phyloP scores from a whole-genome alignment of 2,797 vertebrate species.

The Tympanoctomys barrerae region DNA sequence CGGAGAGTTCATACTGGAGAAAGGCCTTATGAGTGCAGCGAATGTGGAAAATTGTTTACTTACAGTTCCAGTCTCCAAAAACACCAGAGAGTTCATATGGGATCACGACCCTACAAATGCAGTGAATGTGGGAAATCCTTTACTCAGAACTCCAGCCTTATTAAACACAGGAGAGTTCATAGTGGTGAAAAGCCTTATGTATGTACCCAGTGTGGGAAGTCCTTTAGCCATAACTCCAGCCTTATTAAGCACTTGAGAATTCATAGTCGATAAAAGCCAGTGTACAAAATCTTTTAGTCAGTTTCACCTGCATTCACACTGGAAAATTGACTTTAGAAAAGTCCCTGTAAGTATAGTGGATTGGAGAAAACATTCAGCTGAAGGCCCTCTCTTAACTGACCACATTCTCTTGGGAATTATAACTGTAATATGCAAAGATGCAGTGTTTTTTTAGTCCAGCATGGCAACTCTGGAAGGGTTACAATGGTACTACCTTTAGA shows the following conservation, averaged over 20 bases:
- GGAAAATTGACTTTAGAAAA: not conserved
- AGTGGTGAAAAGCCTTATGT: constrained; percentile 75
- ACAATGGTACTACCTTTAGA: not conserved
- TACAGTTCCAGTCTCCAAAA: constrained; percentile 78
- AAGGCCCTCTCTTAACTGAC: not conserved
- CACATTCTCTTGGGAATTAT: not conserved
- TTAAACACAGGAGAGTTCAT: constrained; percentile 70
- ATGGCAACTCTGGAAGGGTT: not conserved
- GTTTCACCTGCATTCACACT: not conserved
- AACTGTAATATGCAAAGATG: not conserved
- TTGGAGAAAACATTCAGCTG: not conserved
- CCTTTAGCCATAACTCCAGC: constrained; percentile 66
- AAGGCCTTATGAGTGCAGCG: constrained; percentile 71
- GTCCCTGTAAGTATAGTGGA: not conserved
- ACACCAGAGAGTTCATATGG: constrained; percentile 77
- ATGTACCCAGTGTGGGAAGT: constrained; percentile 69
- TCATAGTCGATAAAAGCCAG: constrained; percentile 39
- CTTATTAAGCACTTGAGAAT: constrained; percentile 63
- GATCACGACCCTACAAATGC: constrained; percentile 74
- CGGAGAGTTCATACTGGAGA: constrained; percentile 77
- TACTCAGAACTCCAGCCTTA: constrained; percentile 76
- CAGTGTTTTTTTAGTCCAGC: not conserved
- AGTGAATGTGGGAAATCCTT: constrained; percentile 75
- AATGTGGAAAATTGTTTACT: constrained; percentile 79
- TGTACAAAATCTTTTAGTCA: not conserved